These are phyloP conservation scores for Bambusicola thoracicus DNA, from an alignment of 2,113 vertebrate species.

Conservation along the genomic window DNA sequence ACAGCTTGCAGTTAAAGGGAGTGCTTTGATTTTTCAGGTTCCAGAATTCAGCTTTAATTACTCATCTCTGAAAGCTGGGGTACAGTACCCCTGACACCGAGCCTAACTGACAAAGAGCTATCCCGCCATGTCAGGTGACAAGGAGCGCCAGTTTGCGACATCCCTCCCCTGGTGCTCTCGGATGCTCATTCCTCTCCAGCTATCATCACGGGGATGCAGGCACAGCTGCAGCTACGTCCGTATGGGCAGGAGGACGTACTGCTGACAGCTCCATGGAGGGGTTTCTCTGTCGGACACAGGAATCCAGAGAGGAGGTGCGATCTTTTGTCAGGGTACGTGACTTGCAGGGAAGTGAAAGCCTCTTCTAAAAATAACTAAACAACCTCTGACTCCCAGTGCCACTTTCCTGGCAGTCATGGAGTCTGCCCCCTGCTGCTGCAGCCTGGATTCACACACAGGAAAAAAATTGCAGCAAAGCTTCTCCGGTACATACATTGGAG, in stretches of 20 bases:
- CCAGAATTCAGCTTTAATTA: neutral
- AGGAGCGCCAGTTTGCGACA: neutral
- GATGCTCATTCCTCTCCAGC: neutral
- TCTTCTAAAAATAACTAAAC: constrained; percentile 11
- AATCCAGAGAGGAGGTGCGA: neutral
- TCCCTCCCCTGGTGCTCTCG: neutral
- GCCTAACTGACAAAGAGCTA: neutral
- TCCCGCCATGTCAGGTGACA: neutral
- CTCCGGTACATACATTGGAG: neutral
- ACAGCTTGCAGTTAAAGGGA: neutral
- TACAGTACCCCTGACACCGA: neutral
- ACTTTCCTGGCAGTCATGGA: neutral
- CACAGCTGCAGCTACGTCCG: neutral
- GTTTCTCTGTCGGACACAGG: neutral
- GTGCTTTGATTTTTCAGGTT: neutral
- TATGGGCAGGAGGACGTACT: constrained; percentile 28
- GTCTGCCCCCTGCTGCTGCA: neutral
- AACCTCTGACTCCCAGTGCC: neutral
- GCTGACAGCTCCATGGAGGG: constrained; percentile 15
- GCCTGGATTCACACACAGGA: neutral
- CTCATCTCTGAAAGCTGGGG: neutral
- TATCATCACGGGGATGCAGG: neutral
- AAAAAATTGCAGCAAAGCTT: neutral
- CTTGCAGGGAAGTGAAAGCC: neutral
- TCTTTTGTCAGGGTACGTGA: constrained; percentile 16